Evolutionary conservation across 1,140 invertebrate genomes (phyloP), one percentile per base, ranked within the genome.

Genomic region (Macrosteles quadrilineatus): DNA sequence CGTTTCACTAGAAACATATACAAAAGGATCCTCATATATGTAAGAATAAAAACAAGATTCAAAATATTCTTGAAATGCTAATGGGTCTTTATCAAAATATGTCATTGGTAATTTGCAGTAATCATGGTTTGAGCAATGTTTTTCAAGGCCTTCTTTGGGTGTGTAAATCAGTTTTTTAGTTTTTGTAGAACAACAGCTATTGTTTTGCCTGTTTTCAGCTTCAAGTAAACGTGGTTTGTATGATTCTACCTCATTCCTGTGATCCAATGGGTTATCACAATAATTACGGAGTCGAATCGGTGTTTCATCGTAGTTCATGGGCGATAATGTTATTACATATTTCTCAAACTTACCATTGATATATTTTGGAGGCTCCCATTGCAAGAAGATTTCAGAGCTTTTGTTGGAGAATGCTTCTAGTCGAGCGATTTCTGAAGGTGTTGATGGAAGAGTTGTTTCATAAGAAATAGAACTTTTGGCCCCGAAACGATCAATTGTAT

Each of bases 341-440:
- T 90, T 82, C 0, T 87, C 89, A 4, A 98, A 84, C 72, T 90
- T 89, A 4, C 96, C 96, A 80, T 97, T 93, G 0, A 91, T 88
- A 31, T 86, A 76, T 0, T 78, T 70, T 0, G 95, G 95, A 17
- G 90, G 87, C 59, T 83, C 76, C 96, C 96, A 98, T 2, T 80
- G 82, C 2, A 98, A 83, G 23, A 83, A 79, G 1, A 95, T 83
- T 45, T 89, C 85, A 75, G 85, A 83, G 67, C 85, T 85, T 0
- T 85, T 81, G 19, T 83, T 82, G 12, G 85, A 80, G 67, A 82
- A 82, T 1, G 86, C 86, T 6, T 80, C 76, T 1, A 93, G 71
- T 25, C 85, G 81, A 11, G 81, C 77, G 0, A 92, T 91, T 32
- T 83, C 79, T 21, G 86, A 87, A 1, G 94, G 93, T 50, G 85